Evolutionary conservation across 2,888 invertebrate species (phyloP).

Genomic region (Dioctria rufipes): DNA sequence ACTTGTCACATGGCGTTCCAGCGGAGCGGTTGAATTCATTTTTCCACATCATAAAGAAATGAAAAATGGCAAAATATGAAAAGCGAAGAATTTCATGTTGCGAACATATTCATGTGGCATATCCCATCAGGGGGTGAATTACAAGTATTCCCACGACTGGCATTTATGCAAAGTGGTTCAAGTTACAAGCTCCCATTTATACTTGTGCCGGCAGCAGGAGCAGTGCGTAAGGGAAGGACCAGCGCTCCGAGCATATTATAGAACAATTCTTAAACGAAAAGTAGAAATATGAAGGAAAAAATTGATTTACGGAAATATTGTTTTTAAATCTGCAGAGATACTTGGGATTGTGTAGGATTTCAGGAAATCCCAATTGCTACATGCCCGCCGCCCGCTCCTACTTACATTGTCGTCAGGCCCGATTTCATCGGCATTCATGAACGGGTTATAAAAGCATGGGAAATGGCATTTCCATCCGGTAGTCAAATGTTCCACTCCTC

Average conservation of each 20-base stretch:
- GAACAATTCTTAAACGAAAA: constrained; percentile 37
- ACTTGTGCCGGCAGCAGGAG: not conserved
- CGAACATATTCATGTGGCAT: constrained; percentile 42
- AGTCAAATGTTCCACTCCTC: not conserved
- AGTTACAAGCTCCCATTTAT: constrained; percentile 29
- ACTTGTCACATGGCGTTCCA: constrained; percentile 43
- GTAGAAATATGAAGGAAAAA: constrained; percentile 45
- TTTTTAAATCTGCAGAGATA: constrained; percentile 47
- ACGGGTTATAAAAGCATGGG: constrained; percentile 37
- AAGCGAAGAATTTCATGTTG: constrained; percentile 44
- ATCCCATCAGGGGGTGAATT: constrained; percentile 46
- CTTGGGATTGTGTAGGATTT: constrained; percentile 29
- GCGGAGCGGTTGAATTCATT: constrained; percentile 41
- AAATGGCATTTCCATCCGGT: constrained; percentile 34
- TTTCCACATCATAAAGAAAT: constrained; percentile 50
- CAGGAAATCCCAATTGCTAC: constrained; percentile 22
- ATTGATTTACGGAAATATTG: constrained; percentile 48
- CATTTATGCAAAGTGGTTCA: constrained; percentile 51
- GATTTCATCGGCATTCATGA: constrained; percentile 37
- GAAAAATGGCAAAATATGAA: constrained; percentile 48
- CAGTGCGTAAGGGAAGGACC: not conserved
- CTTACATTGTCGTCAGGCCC: not conserved
- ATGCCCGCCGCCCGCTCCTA: not conserved
- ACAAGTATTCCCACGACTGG: constrained; percentile 48
- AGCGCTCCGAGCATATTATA: constrained; percentile 9